phyloP scores from a whole-genome alignment of 2,797 vertebrate species.

The Labeo calbasu region DNA sequence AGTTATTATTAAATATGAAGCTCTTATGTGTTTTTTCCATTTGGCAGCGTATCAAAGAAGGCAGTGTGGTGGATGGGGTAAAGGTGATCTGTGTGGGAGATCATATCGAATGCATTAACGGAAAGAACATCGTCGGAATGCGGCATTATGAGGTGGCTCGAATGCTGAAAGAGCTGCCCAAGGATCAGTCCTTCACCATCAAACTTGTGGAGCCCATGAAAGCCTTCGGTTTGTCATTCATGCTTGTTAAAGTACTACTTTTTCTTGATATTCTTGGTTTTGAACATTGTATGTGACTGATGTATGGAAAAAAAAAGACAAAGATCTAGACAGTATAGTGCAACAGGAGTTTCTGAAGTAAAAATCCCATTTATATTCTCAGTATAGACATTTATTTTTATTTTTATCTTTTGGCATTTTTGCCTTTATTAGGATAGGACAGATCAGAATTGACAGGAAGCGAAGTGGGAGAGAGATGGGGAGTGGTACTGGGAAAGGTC shows the following conservation, averaged over 20 bases:
- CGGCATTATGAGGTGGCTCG: conserved; percentile 94
- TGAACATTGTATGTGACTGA: background rate
- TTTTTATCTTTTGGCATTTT: no score
- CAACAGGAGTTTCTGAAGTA: background rate
- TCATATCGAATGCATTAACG: conserved; percentile 93
- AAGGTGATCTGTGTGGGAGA: conserved; percentile 91
- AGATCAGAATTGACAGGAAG: no score
- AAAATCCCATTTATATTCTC: background rate
- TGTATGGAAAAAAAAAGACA: background rate
- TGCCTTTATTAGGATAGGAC: no score
- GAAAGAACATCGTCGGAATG: conserved; percentile 81
- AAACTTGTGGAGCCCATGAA: conserved; percentile 93
- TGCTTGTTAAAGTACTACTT: background rate
- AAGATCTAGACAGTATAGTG: background rate
- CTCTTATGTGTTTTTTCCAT: background rate
- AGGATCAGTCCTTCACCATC: conserved; percentile 84
- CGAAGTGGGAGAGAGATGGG: no score
- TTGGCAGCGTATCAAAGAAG: conserved; percentile 90
- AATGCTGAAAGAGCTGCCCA: conserved; percentile 91
- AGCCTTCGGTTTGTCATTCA: conserved; percentile 89
- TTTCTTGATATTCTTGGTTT: background rate
- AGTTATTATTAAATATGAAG: conserved; percentile 3
- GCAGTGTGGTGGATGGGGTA: conserved; percentile 85
- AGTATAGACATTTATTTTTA: background rate
- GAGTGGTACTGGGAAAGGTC: no score